Conservation (phyloP, 2,113 vertebrate genomes). For the Hystrix cristata region DNA sequence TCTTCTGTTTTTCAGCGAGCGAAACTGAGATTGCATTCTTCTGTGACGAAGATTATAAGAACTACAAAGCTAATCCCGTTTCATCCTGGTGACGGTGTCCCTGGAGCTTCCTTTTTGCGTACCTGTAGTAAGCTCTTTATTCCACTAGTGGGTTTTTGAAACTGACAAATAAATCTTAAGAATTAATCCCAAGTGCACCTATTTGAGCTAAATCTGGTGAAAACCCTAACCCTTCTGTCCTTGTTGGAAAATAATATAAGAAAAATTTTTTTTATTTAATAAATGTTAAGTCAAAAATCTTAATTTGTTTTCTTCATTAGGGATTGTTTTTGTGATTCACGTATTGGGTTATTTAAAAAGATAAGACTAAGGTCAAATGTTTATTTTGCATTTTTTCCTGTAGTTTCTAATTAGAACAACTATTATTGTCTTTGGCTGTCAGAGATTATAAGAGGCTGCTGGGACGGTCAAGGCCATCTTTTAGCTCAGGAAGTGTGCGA, state of each 20-base stretch:
- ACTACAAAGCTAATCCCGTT: slow-evolving; percentile 93
- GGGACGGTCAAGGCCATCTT: neutral
- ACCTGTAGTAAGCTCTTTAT: slow-evolving; percentile 86
- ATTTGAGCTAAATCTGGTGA: slow-evolving; percentile 35
- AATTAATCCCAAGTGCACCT: slow-evolving; percentile 66
- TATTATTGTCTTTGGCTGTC: neutral
- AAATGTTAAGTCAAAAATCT: slow-evolving; percentile 48
- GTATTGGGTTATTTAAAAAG: slow-evolving; percentile 68
- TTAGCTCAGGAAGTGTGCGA: neutral
- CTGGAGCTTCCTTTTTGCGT: slow-evolving; percentile 39
- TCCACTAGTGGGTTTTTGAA: slow-evolving; percentile 85
- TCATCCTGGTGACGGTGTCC: slow-evolving; percentile 88
- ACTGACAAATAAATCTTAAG: slow-evolving; percentile 88
- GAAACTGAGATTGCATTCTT: slow-evolving; percentile 98
- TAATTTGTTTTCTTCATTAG: slow-evolving; percentile 64
- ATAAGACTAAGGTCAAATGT: slow-evolving; percentile 61
- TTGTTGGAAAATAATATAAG: slow-evolving; percentile 58
- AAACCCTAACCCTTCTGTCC: neutral
- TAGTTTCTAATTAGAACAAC: slow-evolving; percentile 38
- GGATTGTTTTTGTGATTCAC: slow-evolving; percentile 49
- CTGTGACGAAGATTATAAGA: slow-evolving; percentile 93
- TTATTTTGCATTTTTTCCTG: neutral
- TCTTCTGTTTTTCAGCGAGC: slow-evolving; percentile 89
- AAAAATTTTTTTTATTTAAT: slow-evolving; percentile 28
- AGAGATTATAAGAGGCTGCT: neutral